A percentile compares a stretch with the other conserved stretches of the same genome.
Evolutionary conservation across 2,888 invertebrate species (phyloP).

Genomic region (Resseliella maxima): DNA sequence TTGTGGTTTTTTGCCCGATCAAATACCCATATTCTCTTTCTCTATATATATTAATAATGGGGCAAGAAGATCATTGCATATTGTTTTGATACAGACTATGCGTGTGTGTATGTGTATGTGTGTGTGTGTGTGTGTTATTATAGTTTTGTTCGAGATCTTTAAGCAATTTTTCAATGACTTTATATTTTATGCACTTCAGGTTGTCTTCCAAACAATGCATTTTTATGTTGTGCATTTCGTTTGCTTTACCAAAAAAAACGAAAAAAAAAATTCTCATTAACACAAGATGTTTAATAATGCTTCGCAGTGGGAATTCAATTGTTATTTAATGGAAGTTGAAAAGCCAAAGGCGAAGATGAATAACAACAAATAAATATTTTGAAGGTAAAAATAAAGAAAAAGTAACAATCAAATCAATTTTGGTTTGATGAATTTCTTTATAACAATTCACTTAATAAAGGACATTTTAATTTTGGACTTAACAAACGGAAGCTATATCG

Average conservation of each 20-base stretch:
- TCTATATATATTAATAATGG: slow-evolving; percentile 34
- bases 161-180: slow-evolving; percentile 11
- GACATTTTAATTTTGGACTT: too few species aligned
- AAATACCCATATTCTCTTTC: slow-evolving; percentile 38
- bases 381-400: too few species aligned
- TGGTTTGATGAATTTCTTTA: neutral
- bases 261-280: too few species aligned
- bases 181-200: neutral
- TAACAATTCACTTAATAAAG: neutral
- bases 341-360: neutral
- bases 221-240: neutral
- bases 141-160: neutral
- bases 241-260: neutral
- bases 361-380: neutral
- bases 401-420: neutral
- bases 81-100: neutral
- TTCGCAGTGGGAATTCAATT: slow-evolving; percentile 22
- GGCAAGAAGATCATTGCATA: neutral
- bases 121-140: neutral
- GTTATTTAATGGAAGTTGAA: slow-evolving; percentile 25
- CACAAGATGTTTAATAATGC: slow-evolving; percentile 19
- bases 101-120: too few species aligned
- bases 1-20: neutral
- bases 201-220: neutral
- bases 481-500: neutral